Base-by-base conservation (phyloP, 2,113 vertebrate genomes). In the Nothoprocta perdicaria region DNA sequence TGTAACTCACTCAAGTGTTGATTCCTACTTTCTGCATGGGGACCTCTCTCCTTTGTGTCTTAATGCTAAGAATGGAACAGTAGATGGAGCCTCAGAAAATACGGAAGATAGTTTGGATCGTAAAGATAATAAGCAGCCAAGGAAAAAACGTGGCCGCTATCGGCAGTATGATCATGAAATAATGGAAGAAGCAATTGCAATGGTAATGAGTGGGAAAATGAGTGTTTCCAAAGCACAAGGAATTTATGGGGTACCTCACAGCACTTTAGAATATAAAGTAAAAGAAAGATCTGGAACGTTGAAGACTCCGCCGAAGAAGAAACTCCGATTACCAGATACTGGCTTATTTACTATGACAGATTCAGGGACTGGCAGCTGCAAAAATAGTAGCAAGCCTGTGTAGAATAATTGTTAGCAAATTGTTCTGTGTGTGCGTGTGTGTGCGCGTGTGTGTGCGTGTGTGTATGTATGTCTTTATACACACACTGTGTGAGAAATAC, bases 251-350 rank as follows among this genome's bases (percentile, higher is more conserved):
- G 98, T 99, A 96, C 99, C 99, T 96, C 99, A 99, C 97, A 99
- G 99, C 99, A 99, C 99, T 98, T 99, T 99, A 97, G 99, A 99
- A 98, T 99, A 99, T 97, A 99, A 99, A 98, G 99, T 99, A 90
- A 99, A 99, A 96, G 99, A 99, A 97, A 98, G 99, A 96, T 98
- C 98, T 96, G 99, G 99, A 97, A 99, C 98, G 73, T 96, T 99
- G 97, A 99, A 99, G 98, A 99, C 98, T 93, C 99, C 99, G 17
- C 99, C 99, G 95, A 99, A 99, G 98, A 99, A 99, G 98, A 99
- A 99, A 94, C 98, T 98, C 96, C 98, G 98, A 96, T 97, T 97
- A 98, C 96, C 97, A 96, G 98, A 98, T 97, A 98, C 98, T 98
- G 98, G 98, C 96, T 97, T 98, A 96, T 98, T 98, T 97, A 97